Evolutionary conservation across 2,888 invertebrate species (phyloP), one percentile per base, ranked within the genome.

Genomic region (Andrena dorsata): DNA sequence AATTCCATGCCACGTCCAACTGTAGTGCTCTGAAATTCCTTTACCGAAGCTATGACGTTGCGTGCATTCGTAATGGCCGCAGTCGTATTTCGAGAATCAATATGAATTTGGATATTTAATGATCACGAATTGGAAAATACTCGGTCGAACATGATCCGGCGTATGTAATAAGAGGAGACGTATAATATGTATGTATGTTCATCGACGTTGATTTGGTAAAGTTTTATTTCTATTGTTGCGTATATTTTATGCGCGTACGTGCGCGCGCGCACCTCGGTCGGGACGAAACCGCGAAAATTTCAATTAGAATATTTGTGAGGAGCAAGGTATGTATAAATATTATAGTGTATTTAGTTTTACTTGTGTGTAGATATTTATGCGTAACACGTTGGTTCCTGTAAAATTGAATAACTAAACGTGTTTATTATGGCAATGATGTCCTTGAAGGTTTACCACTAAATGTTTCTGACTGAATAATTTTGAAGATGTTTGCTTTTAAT

Each of bases 1-100:
- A 49, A 53, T 64, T 82, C 66, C 47, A 32, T 77, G 79, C 82
- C 85, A 85, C 85, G 85, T 85, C 80, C 71, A 51, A 76, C 78
- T 64, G 51, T 77, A 63, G 79, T 66, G 75, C 63, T 77, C 74
- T 74, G 49, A 85, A 84, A 82, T 82, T 82, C 79, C 71, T 82
- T 80, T 66, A 65, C 66, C 30, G 71, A 61, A 73, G 58, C 69
- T 80, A 77, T 88, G 88, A 87, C 89, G 88, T 86, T 82, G 80
- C 66, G 35, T 60, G 69, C 72, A 76, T 78, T 66, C 78, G 61
- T 77, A 86, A 89, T 89, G 89, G 89, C 88, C 83, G 85, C 85
- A 28, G 70, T 51, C 35, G 26, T 71, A 72, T 58, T 61, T 68
- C 35, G 32, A 10, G 20, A 77, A 74, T 61, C 8, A 30, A 56